Evolutionary conservation across 2,797 vertebrate species (phyloP).

Genomic region (Dallia pectoralis): DNA sequence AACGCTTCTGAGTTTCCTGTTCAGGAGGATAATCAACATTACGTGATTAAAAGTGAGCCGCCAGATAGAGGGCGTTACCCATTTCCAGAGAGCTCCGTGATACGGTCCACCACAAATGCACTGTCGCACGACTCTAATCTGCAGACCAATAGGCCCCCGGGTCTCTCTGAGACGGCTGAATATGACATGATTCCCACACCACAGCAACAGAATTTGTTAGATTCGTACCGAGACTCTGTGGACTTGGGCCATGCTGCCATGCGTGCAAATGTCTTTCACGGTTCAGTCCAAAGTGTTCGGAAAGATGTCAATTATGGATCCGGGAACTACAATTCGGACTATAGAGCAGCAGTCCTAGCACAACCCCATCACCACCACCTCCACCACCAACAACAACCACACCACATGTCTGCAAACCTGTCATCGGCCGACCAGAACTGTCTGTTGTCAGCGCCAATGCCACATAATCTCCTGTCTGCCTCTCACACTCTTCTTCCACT

Average conservation of each 20-base stretch:
- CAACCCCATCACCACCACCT: no score
- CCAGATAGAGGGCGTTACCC: slow-evolving; percentile 33
- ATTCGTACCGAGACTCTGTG: slow-evolving; percentile 54
- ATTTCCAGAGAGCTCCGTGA: slow-evolving; percentile 45
- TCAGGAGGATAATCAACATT: slow-evolving; percentile 36
- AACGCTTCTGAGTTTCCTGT: slow-evolving; percentile 35
- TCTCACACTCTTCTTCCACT: slow-evolving; percentile 48
- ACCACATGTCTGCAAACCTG: slow-evolving; percentile 38
- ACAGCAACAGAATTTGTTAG: slow-evolving; percentile 50
- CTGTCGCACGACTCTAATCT: slow-evolving; percentile 35
- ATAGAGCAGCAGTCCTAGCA: slow-evolving; percentile 28
- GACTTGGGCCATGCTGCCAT: slow-evolving; percentile 38
- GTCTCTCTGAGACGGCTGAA: slow-evolving; percentile 31
- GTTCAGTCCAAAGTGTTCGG: slow-evolving; percentile 48
- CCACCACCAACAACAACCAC: slow-evolving; percentile 27
- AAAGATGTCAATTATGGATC: slow-evolving; percentile 43
- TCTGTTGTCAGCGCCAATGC: slow-evolving; percentile 45
- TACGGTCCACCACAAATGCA: slow-evolving; percentile 44
- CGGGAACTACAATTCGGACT: slow-evolving; percentile 43
- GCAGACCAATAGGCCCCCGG: slow-evolving; percentile 18
- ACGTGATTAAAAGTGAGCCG: slow-evolving; percentile 41
- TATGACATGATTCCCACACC: slow-evolving; percentile 40
- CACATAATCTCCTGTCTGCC: slow-evolving; percentile 35
- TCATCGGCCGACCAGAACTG: slow-evolving; percentile 31
- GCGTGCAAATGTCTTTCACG: slow-evolving; percentile 42